A percentile compares a stretch with the other conserved stretches of the same genome.
These are phyloP conservation scores for Drosophila vallismaia DNA, from an alignment of 2,888 invertebrate genomes.

Conservation along the genomic window DNA sequence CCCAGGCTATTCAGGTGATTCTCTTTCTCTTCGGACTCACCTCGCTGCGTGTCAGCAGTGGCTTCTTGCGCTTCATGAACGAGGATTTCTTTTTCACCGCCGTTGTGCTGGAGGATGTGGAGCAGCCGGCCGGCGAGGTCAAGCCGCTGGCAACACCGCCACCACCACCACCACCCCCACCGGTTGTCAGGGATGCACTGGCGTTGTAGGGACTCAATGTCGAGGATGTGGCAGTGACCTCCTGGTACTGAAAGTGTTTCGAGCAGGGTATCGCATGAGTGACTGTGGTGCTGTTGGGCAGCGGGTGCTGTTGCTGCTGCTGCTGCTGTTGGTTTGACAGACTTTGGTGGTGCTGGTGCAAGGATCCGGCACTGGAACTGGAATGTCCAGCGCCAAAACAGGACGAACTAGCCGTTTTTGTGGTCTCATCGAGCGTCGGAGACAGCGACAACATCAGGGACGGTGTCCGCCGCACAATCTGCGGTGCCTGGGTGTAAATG, in stretches of 20 bases:
- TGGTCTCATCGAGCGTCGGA: conserved; percentile 35
- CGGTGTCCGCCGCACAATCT: conserved; percentile 57
- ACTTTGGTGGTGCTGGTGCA: conserved; percentile 27
- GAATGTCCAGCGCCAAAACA: conserved; percentile 52
- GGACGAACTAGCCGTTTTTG: conserved; percentile 44
- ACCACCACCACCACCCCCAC: conserved; percentile 23
- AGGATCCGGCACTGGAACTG: conserved; percentile 47
- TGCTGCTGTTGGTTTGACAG: conserved; percentile 22
- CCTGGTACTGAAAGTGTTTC: conserved; percentile 51
- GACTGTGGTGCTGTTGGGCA: conserved; percentile 26
- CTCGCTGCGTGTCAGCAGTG: conserved; percentile 83
- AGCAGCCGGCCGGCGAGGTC: conserved; percentile 37
- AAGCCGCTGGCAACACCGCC: conserved; percentile 1
- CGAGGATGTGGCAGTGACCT: conserved; percentile 71
- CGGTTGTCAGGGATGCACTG: conserved; percentile 37
- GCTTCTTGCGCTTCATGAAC: conserved; percentile 83
- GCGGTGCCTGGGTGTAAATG: conserved; percentile 67
- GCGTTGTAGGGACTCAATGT: conserved; percentile 48
- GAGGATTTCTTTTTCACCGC: conserved; percentile 82
- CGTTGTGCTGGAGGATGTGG: conserved; percentile 54
- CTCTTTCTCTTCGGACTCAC: conserved; percentile 81
- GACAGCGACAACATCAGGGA: conserved; percentile 57
- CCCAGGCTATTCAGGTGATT: conserved; percentile 3
- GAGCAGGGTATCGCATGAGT: conserved; percentile 46
- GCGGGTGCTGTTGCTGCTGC: conserved; percentile 41